Percentiles rank a stretch among this genome's conserved stretches.
These are phyloP conservation scores for Periphyllus acericola DNA, from an alignment of 2,888 invertebrate species.

Conservation along the genomic window DNA sequence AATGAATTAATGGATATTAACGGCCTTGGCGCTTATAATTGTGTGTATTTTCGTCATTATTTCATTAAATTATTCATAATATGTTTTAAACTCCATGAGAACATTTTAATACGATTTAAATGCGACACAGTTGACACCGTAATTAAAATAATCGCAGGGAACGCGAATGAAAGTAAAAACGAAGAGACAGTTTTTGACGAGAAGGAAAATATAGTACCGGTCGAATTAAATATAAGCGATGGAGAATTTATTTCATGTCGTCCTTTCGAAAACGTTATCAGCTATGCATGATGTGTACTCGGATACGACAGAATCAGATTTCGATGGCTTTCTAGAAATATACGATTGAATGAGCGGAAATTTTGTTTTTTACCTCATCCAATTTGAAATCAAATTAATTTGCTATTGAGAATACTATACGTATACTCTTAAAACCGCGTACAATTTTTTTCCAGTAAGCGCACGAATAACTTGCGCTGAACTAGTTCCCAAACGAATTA, in stretches of 20 bases:
- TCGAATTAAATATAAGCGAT: neutral
- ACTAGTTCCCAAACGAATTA: no score
- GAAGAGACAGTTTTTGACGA: neutral
- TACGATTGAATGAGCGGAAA: no score
- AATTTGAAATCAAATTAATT: no score
- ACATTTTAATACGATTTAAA: neutral
- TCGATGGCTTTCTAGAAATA: no score
- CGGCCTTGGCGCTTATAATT: neutral
- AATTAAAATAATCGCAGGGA: constrained; percentile 14
- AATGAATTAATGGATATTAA: neutral
- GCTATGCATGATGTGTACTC: no score
- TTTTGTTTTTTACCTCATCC: no score
- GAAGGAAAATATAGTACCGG: neutral
- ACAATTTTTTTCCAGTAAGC: no score
- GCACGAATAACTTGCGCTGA: no score
- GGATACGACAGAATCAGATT: no score
- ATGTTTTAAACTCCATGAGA: constrained; percentile 2
- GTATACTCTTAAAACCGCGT: no score
- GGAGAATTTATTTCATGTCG: neutral
- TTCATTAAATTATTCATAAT: neutral
- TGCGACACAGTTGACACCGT: neutral
- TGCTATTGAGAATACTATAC: no score
- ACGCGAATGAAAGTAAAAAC: constrained; percentile 22
- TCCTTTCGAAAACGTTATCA: no score
- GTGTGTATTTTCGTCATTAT: neutral